Evolutionary conservation across 2,888 invertebrate species (phyloP).

Genomic region (Geotrupes spiniger): DNA sequence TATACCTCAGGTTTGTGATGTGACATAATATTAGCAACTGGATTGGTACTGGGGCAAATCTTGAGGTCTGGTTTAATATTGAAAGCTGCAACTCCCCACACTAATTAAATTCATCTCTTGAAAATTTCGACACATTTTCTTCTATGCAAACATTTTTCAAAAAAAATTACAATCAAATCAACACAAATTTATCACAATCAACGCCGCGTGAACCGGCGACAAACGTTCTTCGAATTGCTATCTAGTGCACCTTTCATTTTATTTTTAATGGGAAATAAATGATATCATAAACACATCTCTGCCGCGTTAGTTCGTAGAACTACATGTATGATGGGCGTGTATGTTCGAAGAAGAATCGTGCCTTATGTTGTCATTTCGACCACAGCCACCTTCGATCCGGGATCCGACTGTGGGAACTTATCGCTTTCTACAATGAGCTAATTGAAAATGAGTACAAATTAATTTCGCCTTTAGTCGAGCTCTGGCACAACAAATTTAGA

Average conservation of each 20-base stretch:
- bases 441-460: constrained; percentile 6
- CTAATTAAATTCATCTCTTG: no score
- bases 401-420: constrained; percentile 17
- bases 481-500: constrained; percentile 12
- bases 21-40: no score
- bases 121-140: no score
- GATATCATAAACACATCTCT: constrained; percentile 1
- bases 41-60: no score
- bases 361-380: constrained; percentile 17
- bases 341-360: constrained; percentile 14
- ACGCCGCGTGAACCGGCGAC: no score
- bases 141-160: no score
- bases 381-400: constrained; percentile 27
- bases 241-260: neutral
- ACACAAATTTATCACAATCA: no score
- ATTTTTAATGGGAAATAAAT: neutral
- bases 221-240: no score
- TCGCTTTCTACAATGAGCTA: constrained; percentile 5
- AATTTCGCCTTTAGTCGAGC: constrained; percentile 2
- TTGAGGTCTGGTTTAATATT: no score
- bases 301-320: neutral
- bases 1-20: no score
- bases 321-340: constrained; percentile 11
- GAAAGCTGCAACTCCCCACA: no score
- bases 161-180: no score